phyloP scores from a whole-genome alignment of 1,140 invertebrate species.

The Belonocnema kinseyi region DNA sequence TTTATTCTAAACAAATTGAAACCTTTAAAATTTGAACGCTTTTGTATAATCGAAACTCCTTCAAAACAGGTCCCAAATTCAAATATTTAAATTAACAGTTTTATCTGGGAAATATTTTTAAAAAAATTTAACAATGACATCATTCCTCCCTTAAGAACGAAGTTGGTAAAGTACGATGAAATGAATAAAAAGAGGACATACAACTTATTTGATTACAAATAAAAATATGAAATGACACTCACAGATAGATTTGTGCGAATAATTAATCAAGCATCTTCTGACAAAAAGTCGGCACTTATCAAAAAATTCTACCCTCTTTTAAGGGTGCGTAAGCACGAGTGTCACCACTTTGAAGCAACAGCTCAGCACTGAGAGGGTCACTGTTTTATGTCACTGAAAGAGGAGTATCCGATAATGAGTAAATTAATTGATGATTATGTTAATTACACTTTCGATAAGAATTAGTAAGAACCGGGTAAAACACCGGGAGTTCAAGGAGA shows the following conservation, averaged over 20 bases:
- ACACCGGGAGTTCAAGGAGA: constrained; percentile 57
- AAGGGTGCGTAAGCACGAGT: constrained; percentile 1
- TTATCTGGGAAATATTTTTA: too few species aligned
- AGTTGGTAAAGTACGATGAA: background rate
- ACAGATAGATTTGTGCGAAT: background rate
- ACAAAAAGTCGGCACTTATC: background rate
- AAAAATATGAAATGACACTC: background rate
- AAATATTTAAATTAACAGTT: too few species aligned
- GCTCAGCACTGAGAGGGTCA: background rate
- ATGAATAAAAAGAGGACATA: background rate
- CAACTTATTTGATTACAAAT: background rate
- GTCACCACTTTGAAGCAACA: constrained; percentile 20
- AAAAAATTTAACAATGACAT: too few species aligned
- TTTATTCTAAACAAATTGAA: too few species aligned
- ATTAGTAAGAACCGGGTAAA: constrained; percentile 39
- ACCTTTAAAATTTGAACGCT: too few species aligned
- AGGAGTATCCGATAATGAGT: background rate
- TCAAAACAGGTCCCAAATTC: too few species aligned
- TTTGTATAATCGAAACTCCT: too few species aligned
- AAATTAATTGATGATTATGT: constrained; percentile 26
- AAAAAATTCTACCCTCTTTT: background rate
- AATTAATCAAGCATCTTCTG: background rate
- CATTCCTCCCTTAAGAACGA: too few species aligned
- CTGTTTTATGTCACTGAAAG: background rate
- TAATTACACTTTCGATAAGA: constrained; percentile 33